Percentiles rank a stretch among this genome's conserved stretches.
phyloP scores from a whole-genome alignment of 2,888 invertebrate species.

The Apoda limacodes region DNA sequence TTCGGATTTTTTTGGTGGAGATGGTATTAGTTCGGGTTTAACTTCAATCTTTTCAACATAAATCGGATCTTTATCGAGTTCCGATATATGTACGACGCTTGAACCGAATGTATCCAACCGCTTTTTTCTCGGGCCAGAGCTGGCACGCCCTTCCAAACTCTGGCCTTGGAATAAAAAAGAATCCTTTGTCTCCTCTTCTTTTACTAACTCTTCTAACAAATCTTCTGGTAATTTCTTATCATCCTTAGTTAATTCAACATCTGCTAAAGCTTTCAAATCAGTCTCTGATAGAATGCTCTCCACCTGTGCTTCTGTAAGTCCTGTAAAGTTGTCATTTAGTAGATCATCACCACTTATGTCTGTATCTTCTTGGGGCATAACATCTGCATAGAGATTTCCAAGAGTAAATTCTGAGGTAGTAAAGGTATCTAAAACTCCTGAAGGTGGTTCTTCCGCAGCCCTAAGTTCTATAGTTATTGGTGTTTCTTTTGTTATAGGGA shows the following conservation, averaged over 20 bases:
- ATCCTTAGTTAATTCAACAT: conserved; percentile 28
- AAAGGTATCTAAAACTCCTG: conserved; percentile 49
- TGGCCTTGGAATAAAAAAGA: conserved; percentile 62
- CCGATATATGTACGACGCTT: conserved; percentile 32
- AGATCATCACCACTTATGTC: conserved; percentile 39
- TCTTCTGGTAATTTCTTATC: conserved; percentile 33
- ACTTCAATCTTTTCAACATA: conserved; percentile 24
- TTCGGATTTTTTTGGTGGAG: conserved; percentile 1
- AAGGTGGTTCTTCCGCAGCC: conserved; percentile 38
- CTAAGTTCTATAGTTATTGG: conserved; percentile 63
- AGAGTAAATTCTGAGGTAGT: conserved; percentile 66
- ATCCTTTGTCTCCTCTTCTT: conserved; percentile 32
- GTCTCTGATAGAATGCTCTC: conserved; percentile 50
- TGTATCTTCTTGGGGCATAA: conserved; percentile 26
- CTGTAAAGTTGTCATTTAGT: conserved; percentile 38
- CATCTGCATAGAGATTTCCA: conserved; percentile 40
- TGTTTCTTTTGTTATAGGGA: conserved; percentile 47
- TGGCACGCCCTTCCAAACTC: conserved; percentile 49
- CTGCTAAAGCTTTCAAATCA: conserved; percentile 37
- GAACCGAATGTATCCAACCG: conserved; percentile 40
- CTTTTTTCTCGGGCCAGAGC: conserved; percentile 44
- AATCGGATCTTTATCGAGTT: conserved; percentile 33
- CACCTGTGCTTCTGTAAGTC: conserved; percentile 46
- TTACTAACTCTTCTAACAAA: conserved; percentile 35
- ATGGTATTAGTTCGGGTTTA: no score